phyloP scores from a whole-genome alignment of 2,797 vertebrate genomes.

The Sebastes hubbsi region DNA sequence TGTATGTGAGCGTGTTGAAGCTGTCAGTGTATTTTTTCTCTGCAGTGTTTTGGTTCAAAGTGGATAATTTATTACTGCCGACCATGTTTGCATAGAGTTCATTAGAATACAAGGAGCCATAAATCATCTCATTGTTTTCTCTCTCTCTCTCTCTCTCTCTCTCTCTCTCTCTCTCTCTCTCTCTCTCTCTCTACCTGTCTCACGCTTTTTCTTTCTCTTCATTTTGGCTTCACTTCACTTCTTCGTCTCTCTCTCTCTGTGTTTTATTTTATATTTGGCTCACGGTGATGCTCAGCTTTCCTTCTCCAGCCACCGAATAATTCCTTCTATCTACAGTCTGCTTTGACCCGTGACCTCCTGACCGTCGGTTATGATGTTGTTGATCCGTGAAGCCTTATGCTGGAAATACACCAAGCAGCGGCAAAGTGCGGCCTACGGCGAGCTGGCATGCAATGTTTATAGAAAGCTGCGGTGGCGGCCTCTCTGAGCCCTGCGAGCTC shows the following conservation, averaged over 20 bases:
- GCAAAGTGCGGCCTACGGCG: too few relatives aligned
- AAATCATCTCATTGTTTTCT: conserved; percentile 55
- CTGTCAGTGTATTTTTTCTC: conserved; percentile 37
- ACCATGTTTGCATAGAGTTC: conserved; percentile 62
- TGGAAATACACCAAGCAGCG: too few relatives aligned
- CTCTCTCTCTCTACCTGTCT: conserved; percentile 6
- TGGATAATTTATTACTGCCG: conserved; percentile 61
- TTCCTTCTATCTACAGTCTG: background rate
- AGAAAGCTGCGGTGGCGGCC: too few relatives aligned
- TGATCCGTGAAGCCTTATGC: background rate
- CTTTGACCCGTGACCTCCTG: conserved; percentile 20
- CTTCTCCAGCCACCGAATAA: background rate
- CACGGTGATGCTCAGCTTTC: background rate
- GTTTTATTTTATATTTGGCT: conserved; percentile 15
- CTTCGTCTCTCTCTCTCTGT: background rate
- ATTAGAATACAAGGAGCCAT: conserved; percentile 56
- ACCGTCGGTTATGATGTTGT: background rate
- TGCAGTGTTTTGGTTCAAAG: conserved; percentile 55
- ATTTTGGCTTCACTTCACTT: background rate
- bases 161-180: background rate
- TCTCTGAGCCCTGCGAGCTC: too few relatives aligned
- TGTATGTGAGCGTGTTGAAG: background rate
- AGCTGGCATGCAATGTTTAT: too few relatives aligned
- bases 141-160: too few relatives aligned
- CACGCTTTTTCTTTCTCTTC: background rate